Evolutionary conservation across 2,797 vertebrate genomes (phyloP), one percentile per base, ranked within the genome.

Genomic region (Melanotaenia parkinsoni): DNA sequence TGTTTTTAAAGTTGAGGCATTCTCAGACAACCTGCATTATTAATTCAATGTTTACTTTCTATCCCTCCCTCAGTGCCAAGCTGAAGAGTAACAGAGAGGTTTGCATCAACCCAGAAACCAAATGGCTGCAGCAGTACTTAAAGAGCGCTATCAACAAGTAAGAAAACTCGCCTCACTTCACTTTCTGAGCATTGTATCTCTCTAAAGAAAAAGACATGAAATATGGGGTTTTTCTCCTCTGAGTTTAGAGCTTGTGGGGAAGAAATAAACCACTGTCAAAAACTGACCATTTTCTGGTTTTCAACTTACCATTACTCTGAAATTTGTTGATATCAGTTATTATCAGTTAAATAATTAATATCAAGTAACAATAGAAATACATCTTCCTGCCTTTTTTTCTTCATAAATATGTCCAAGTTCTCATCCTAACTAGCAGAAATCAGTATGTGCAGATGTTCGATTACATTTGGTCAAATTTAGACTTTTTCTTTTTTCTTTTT

Each of bases 91-190:
- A 95, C 91, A 95, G 97, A 80, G 97, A 99, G 88, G 97, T 99
- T 79, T 99, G 97, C 95, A 96, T 99, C 90, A 98, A 98, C 91
- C 96, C 97, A 0, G 97, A 98, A 80, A 89, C 97, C 93, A 98
- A 97, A 93, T 99, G 98, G 98, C 96, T 99, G 88, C 97, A 98
- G 92, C 97, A 97, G 81, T 98, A 98, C 91, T 94, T 99, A 91
- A 98, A 98, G 91, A 99, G 97, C 83, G 96, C 97, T 94, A 95
- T 98, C 92, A 98, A 96, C 96, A 99, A 99, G 98, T 99, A 97
- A 98, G 97, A 88, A 84, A 81, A 1, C 24, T 40, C 51, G 1
- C 69, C 26, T 58, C n/a, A 20, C 20, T 54, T n/a, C 24, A n/a
- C 45, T 50, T 50, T 50, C 50, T 54, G 57, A 67, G 58, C 82